Base-by-base conservation (phyloP, 1,140 invertebrate species). In the Sycobia sp. region DNA sequence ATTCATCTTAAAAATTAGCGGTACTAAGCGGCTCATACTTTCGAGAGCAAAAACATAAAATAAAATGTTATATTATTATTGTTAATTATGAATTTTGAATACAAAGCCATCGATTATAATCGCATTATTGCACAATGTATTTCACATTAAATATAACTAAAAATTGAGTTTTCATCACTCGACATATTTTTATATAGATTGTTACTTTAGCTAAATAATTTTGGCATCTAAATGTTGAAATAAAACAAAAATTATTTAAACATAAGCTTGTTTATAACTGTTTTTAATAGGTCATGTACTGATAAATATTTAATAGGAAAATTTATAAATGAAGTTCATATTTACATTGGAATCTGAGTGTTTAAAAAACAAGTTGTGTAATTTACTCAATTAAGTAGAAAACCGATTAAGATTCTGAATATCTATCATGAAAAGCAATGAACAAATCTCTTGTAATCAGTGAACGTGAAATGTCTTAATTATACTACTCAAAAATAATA, bases 101-200 rank as follows among this genome's bases (percentile, higher is more conserved):
- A 44, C 39, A 11, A 20, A n/a, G 4, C 1, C 2, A 51, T 29
- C 9, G 5, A 41, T 50, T 29, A 10, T 39, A 29, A 20, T 43
- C 34, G 36, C 32, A 43, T 44, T 44, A 61, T 16, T n/a, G 29
- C 13, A 53, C 53, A 18, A 53, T 46, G 18, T 51, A 1, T 60
- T 39, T 27, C 10, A 41, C 25, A 29, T 29, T 8, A 11, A 9
- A 51, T 27, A 14, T 50, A 29, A 61, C 38, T 32, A 44, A 49
- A 59, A 49, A 34, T 44, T 49, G 9, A 16, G 36, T 58, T 13
- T 38, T 49, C 1, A 58, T 14, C 16, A 49, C 38, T 58, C 38
- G 36, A 13, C 1, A 47, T 47, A 49, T 49, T 58, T 58, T 36
- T 13, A 58, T 58, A 27, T 27, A 25, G 2, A 38, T 36, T 57